These are phyloP conservation scores for Ormyrus rosae DNA, from an alignment of 2,888 invertebrate genomes.

Conservation along the genomic window DNA sequence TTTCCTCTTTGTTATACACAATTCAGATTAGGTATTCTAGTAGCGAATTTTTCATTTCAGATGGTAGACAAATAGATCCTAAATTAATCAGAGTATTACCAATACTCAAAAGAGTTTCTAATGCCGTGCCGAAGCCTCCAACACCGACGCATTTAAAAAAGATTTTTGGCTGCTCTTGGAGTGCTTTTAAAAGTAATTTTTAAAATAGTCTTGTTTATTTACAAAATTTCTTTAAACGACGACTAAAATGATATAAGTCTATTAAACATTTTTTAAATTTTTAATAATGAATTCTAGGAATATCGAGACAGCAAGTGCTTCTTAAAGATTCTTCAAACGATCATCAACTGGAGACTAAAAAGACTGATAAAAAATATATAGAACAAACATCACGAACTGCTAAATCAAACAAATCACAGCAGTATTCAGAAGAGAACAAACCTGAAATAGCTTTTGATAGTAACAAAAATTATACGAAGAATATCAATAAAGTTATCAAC, in stretches of 20 bases:
- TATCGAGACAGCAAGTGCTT: conserved; percentile 60
- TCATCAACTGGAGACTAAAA: conserved; percentile 53
- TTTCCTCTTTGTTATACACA: no score
- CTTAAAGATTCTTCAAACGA: conserved; percentile 49
- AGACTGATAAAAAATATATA: conserved; percentile 50
- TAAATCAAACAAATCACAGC: conserved; percentile 45
- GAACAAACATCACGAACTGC: conserved; percentile 38
- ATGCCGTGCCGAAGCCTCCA: conserved; percentile 70
- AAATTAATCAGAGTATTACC: conserved; percentile 72
- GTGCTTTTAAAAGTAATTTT: conserved; percentile 71
- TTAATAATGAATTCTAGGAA: conserved; percentile 62
- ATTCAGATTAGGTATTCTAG: not conserved
- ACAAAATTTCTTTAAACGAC: conserved; percentile 26
- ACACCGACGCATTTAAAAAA: conserved; percentile 66
- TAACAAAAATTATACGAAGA: conserved; percentile 71
- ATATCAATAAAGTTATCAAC: conserved; percentile 65
- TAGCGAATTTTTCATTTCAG: conserved; percentile 59
- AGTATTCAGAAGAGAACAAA: conserved; percentile 39
- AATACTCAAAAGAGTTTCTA: conserved; percentile 66
- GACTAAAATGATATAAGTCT: not conserved
- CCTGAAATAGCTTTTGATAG: conserved; percentile 66
- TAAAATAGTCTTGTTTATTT: not conserved
- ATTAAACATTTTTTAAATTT: conserved; percentile 23
- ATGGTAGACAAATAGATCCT: conserved; percentile 71
- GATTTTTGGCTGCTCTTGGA: conserved; percentile 72